A percentile compares a stretch with the other conserved stretches of the same genome.
phyloP scores from a whole-genome alignment of 2,113 vertebrate species.

The Syngnathus typhle region DNA sequence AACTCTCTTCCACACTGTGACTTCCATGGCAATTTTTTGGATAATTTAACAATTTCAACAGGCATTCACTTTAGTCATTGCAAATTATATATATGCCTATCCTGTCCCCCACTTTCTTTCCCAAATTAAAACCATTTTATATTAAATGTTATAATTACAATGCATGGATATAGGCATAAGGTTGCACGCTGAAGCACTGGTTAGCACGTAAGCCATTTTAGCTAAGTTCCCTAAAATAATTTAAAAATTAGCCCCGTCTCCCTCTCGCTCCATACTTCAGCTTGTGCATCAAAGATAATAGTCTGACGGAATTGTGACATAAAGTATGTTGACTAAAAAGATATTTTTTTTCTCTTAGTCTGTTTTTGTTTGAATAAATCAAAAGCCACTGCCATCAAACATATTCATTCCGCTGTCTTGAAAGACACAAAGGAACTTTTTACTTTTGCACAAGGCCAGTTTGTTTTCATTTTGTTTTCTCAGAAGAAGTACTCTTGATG shows the following conservation, averaged over 20 bases:
- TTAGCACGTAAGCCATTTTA: no score
- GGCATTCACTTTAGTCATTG: background rate
- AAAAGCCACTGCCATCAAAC: conserved; percentile 31
- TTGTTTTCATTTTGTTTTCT: background rate
- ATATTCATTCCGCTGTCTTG: conserved; percentile 18
- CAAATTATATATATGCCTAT: background rate
- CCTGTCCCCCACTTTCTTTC: background rate
- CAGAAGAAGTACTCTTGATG: background rate
- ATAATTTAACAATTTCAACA: background rate
- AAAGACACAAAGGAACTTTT: background rate
- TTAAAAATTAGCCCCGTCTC: conserved; percentile 19
- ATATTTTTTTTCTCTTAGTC: conserved; percentile 35
- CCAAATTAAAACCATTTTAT: background rate
- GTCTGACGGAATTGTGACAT: conserved; percentile 55
- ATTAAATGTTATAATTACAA: background rate
- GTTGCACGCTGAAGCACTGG: no score
- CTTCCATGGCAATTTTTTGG: background rate
- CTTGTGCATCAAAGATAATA: conserved; percentile 45
- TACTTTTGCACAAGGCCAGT: background rate
- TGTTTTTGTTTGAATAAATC: conserved; percentile 51
- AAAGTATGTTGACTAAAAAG: conserved; percentile 39
- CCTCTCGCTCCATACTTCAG: conserved; percentile 21
- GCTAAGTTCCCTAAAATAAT: conserved; percentile 39
- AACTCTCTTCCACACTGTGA: background rate
- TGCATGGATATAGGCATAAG: background rate